phyloP scores from a whole-genome alignment of 2,888 invertebrate species.

The Anthophora plumipes region DNA sequence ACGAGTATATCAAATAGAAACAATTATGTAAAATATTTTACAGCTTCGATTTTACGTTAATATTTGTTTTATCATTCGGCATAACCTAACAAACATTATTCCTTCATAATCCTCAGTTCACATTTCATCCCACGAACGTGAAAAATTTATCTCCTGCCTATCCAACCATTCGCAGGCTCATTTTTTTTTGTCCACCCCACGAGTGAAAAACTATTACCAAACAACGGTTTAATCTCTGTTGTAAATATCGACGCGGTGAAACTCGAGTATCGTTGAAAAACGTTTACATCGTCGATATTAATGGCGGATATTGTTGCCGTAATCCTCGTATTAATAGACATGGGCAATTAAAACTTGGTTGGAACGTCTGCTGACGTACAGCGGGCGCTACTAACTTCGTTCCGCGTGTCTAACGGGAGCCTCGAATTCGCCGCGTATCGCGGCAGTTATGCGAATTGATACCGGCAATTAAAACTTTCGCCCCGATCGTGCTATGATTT shows the following conservation, averaged over 20 bases:
- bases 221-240: neutral
- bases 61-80: neutral
- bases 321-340: slow-evolving; percentile 63
- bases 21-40: neutral
- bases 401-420: slow-evolving; percentile 59
- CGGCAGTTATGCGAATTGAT: slow-evolving; percentile 74
- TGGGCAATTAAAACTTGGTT: slow-evolving; percentile 72
- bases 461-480: slow-evolving; percentile 74
- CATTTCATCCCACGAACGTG: neutral
- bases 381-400: slow-evolving; percentile 59
- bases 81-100: neutral
- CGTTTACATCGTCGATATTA: slow-evolving; percentile 41
- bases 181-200: too few relatives aligned
- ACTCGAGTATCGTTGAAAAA: slow-evolving; percentile 19
- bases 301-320: slow-evolving; percentile 57
- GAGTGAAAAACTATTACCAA: neutral
- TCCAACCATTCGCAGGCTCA: neutral
- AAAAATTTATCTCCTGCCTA: neutral
- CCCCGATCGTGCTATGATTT: slow-evolving; percentile 61
- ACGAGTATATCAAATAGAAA: too few relatives aligned
- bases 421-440: slow-evolving; percentile 58
- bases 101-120: neutral
- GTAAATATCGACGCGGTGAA: neutral
- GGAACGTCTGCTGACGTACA: slow-evolving; percentile 57
- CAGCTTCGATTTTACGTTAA: neutral